Evolutionary conservation across 1,140 invertebrate species (phyloP).

Genomic region (Zaprionus kolodkinae): DNA sequence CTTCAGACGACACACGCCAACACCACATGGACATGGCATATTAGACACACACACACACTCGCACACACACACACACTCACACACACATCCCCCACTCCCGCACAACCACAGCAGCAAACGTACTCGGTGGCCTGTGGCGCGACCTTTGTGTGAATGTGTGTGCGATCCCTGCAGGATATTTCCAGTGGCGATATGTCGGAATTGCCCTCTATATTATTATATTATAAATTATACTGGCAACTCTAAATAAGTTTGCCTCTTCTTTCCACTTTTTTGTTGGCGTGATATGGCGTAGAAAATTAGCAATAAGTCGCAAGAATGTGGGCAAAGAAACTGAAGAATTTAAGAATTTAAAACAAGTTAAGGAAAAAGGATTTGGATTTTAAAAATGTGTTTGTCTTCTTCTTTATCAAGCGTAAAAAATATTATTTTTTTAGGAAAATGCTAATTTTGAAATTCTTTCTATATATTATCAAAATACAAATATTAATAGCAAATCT

Average conservation of each 20-base stretch:
- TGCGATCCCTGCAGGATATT: slow-evolving; percentile 35
- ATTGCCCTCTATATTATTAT: slow-evolving; percentile 1
- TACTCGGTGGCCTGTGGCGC: slow-evolving; percentile 37
- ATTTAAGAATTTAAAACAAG: background rate
- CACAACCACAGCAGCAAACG: slow-evolving; percentile 54
- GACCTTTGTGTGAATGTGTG: slow-evolving; percentile 50
- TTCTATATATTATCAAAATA: no score
- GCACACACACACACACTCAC: slow-evolving; percentile 14
- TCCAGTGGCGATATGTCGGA: slow-evolving; percentile 1
- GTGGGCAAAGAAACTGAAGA: background rate
- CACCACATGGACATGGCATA: slow-evolving; percentile 70
- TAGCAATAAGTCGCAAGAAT: background rate
- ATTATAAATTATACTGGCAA: slow-evolving; percentile 7
- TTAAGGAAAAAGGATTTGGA: no score
- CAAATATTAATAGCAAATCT: no score
- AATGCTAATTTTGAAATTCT: no score
- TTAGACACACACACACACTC: slow-evolving; percentile 42
- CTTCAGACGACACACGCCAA: slow-evolving; percentile 77
- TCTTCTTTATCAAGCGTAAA: no score
- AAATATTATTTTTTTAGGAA: no score
- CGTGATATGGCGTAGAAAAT: background rate
- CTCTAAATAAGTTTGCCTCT: background rate
- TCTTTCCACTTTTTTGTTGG: background rate
- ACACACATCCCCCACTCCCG: slow-evolving; percentile 21
- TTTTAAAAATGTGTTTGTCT: no score